Base-by-base conservation (phyloP, 2,113 vertebrate species). In the Peromyscus leucopus region DNA sequence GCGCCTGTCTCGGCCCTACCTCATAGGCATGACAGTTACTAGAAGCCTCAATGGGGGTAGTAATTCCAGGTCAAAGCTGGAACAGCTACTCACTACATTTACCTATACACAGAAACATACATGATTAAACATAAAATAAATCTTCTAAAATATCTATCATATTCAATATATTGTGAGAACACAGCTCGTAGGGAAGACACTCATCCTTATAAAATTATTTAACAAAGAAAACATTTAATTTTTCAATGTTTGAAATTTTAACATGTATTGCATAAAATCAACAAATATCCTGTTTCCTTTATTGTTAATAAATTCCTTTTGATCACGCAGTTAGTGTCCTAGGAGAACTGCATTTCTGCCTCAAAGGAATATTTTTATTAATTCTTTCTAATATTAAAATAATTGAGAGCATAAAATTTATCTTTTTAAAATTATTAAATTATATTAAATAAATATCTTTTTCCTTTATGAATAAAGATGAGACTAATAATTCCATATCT, bases 341-440 rank as follows among this genome's bases (percentile, higher is more conserved):
- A 33, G 21, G 21, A 87, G 10, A 86, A 82, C 26, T 65, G 2
- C 5, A 42, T 87, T 96, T 91, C 21, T 92, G 9, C 0, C 36
- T 4, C 69, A 82, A n/a, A 21, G 71, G 28, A 78, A 13, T 63
- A 72, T 48, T 90, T 94, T 78, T 61, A 7, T 12, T 76, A 7
- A 19, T 71, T 51, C 5, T 74, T 83, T 90, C 39, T 46, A 57
- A 33, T 55, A 92, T 94, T 78, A 55, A 72, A 57, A 74, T 72
- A 91, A 83, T 69, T 90, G 11, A 65, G 17, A 74, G 15, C 39
- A 42, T n/a, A 80, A 82, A 69, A 80, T 80, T 84, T 75, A 3
- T 0, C 15, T 36, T 69, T 95, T 69, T 95, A 59, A 94, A 88
- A 59, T 91, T 91, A 67, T 71, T 15, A 91, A 96, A 93, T 65